phyloP scores from a whole-genome alignment of 2,113 vertebrate genomes.

The Dicerorhinus sumatrensis region DNA sequence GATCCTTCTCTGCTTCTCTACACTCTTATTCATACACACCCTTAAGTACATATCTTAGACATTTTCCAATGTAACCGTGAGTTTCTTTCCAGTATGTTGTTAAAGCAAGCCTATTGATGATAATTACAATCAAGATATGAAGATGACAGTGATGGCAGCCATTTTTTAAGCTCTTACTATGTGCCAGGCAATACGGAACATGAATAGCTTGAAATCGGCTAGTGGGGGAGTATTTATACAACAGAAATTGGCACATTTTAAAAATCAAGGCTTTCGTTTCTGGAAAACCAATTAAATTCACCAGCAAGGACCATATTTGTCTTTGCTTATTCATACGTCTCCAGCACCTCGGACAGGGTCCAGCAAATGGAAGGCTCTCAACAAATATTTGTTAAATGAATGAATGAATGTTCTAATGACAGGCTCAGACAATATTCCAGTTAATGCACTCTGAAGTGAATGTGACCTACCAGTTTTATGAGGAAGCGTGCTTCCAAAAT shows the following conservation, averaged over 20 bases:
- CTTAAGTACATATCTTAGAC: not conserved
- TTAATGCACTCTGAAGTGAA: not conserved
- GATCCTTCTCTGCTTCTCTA: not conserved
- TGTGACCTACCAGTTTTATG: not conserved
- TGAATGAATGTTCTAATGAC: not conserved
- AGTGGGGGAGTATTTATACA: not conserved
- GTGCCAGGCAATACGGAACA: not conserved
- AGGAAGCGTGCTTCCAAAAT: not conserved
- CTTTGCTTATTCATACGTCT: not conserved
- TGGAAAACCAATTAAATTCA: not conserved
- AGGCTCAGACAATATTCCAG: not conserved
- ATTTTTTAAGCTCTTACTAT: not conserved
- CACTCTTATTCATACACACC: not conserved
- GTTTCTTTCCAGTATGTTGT: not conserved
- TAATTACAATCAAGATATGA: not conserved
- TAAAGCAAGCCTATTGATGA: not conserved
- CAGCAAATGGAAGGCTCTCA: not conserved
- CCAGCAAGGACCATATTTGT: not conserved
- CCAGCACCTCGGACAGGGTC: not conserved
- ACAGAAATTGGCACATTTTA: not conserved
- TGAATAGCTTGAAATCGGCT: not conserved
- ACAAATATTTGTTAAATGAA: not conserved
- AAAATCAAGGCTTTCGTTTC: not conserved
- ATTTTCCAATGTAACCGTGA: not conserved
- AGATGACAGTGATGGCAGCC: not conserved